A percentile compares a stretch with the other conserved stretches of the same genome.
Conservation (phyloP, 2,113 vertebrate genomes). For the Calonectris borealis region DNA sequence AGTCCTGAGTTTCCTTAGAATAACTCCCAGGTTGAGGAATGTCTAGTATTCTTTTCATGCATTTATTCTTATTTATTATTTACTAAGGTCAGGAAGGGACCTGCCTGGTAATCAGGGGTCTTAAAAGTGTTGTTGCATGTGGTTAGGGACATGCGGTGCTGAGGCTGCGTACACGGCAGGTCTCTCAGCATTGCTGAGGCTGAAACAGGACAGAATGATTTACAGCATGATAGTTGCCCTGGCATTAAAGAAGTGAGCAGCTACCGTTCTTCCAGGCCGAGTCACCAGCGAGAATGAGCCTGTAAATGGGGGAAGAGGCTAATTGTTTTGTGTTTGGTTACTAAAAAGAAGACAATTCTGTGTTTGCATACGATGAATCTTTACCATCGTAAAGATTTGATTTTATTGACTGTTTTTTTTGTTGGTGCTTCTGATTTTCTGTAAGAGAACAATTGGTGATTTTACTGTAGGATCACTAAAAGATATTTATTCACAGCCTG, state of each 20-base stretch:
- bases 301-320: background rate
- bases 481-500: background rate
- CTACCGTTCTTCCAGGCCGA: background rate
- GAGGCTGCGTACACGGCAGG: background rate
- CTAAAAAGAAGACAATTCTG: background rate
- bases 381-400: background rate
- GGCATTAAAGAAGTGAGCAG: background rate
- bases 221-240: background rate
- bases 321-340: background rate
- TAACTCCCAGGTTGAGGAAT: background rate
- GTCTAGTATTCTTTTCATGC: background rate
- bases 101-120: background rate
- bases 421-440: background rate
- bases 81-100: background rate
- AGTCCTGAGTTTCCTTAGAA: background rate
- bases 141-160: rapidly evolving
- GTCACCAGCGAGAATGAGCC: background rate
- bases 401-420: background rate
- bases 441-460: background rate
- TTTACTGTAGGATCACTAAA: background rate
- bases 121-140: background rate
- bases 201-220: background rate
- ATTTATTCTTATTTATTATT: background rate
- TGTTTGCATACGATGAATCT: background rate
- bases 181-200: background rate